Percentiles rank a stretch among this genome's conserved stretches.
Conservation (phyloP, 2,797 vertebrate genomes). For the Pangasius mekongensis region DNA sequence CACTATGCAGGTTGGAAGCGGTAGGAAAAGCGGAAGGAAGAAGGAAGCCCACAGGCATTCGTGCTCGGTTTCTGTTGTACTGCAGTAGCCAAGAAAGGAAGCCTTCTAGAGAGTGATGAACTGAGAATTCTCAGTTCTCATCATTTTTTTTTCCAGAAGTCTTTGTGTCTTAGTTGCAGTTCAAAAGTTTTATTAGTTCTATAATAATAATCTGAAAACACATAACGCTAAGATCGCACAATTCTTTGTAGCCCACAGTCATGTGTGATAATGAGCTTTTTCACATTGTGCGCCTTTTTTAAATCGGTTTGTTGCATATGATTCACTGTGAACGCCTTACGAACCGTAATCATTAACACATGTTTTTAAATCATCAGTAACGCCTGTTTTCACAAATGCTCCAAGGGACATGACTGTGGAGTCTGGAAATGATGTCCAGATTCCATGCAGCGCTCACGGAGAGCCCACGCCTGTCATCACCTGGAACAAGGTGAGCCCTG, state of each 20-base stretch:
- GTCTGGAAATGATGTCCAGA: slow-evolving; percentile 91
- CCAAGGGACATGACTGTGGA: slow-evolving; percentile 93
- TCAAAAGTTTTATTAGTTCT: not conserved
- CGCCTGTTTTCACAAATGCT: slow-evolving; percentile 92
- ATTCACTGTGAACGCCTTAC: slow-evolving; percentile 42
- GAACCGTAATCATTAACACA: slow-evolving; percentile 72
- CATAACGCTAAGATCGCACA: not conserved
- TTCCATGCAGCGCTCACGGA: slow-evolving; percentile 93
- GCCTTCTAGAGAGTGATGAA: not conserved
- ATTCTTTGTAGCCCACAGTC: not conserved
- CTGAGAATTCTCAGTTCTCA: not conserved
- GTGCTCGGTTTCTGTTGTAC: not conserved
- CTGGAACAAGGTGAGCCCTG: slow-evolving; percentile 92
- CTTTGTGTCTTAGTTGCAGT: not conserved
- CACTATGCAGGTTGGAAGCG: slow-evolving; percentile 11
- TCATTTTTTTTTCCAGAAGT: not conserved
- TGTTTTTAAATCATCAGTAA: slow-evolving; percentile 86
- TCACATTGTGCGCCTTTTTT: not conserved
- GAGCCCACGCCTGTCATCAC: slow-evolving; percentile 93
- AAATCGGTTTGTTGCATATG: slow-evolving; percentile 17
- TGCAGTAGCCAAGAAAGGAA: not conserved
- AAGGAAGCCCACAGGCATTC: not conserved
- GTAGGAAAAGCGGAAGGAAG: not conserved
- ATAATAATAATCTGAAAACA: no score
- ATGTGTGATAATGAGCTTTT: not conserved